Evolutionary conservation across 1,140 invertebrate species (phyloP).

Genomic region (Pectinophora gossypiella): DNA sequence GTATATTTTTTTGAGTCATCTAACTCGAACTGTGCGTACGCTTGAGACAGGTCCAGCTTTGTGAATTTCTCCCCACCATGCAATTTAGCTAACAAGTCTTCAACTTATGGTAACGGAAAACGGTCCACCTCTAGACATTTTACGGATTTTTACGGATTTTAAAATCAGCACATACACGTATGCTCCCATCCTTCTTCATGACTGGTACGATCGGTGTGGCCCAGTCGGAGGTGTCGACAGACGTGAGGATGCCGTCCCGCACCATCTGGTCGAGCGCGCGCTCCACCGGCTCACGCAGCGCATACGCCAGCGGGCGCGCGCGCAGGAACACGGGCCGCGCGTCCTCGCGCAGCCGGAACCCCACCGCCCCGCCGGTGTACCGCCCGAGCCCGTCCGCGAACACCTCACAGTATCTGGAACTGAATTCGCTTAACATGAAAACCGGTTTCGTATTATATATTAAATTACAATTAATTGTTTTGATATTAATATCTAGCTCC

Average conservation of each 20-base stretch:
- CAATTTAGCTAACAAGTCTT: constrained; percentile 26
- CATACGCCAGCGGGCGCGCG: constrained; percentile 27
- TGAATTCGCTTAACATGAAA: neutral
- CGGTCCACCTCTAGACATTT: constrained; percentile 29
- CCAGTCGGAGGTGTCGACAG: constrained; percentile 44
- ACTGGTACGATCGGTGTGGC: constrained; percentile 73
- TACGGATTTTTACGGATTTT: constrained; percentile 61
- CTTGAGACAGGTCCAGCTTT: too few species aligned
- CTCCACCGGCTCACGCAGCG: constrained; percentile 23
- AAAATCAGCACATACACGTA: constrained; percentile 73
- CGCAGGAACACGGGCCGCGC: constrained; percentile 19
- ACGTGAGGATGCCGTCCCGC: constrained; percentile 7
- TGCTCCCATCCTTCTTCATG: constrained; percentile 56
- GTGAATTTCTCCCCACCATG: constrained; percentile 16
- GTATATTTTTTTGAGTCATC: neutral
- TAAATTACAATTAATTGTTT: neutral
- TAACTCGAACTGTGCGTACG: constrained; percentile 1
- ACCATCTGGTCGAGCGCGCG: constrained; percentile 16
- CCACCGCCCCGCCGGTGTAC: constrained; percentile 13
- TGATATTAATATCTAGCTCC: neutral
- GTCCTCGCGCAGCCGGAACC: constrained; percentile 11
- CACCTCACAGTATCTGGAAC: constrained; percentile 13
- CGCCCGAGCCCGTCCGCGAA: constrained; percentile 13
- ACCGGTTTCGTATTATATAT: neutral
- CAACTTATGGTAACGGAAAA: constrained; percentile 39